Evolutionary conservation across 1,140 invertebrate species (phyloP).

Genomic region (Forficula auricularia): DNA sequence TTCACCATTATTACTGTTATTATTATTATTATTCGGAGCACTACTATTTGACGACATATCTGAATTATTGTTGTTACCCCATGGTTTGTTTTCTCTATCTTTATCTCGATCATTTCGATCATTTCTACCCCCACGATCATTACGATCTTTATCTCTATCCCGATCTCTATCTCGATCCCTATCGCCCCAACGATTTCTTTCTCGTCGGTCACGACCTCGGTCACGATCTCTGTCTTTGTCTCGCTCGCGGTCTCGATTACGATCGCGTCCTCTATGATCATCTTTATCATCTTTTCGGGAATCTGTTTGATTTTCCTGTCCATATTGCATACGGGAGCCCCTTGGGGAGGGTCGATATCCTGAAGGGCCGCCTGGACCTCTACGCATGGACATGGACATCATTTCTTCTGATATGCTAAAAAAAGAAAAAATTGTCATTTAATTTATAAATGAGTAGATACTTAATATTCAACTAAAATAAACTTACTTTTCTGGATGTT

Average conservation of each 20-base stretch:
- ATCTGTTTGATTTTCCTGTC: neutral
- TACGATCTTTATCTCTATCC: constrained; percentile 8
- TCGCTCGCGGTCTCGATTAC: constrained; percentile 10
- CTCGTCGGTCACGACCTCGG: constrained; percentile 13
- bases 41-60: constrained; percentile 13
- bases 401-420: neutral
- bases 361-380: constrained; percentile 10
- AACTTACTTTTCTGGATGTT: too few relatives aligned
- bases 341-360: constrained; percentile 12
- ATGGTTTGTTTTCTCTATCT: constrained; percentile 9
- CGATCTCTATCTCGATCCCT: constrained; percentile 20
- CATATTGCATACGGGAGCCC: constrained; percentile 10
- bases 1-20: constrained; percentile 11
- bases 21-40: constrained; percentile 9
- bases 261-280: constrained; percentile 6
- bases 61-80: constrained; percentile 5
- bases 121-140: constrained; percentile 5
- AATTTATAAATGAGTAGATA: too few relatives aligned
- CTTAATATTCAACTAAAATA: too few relatives aligned
- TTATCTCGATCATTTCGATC: constrained; percentile 9
- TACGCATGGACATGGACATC: neutral
- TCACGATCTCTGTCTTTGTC: constrained; percentile 9
- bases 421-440: too few relatives aligned
- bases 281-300: constrained; percentile 11
- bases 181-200: constrained; percentile 12